Evolutionary conservation across 2,113 vertebrate species (phyloP).

Genomic region (Capreolus pygargus): DNA sequence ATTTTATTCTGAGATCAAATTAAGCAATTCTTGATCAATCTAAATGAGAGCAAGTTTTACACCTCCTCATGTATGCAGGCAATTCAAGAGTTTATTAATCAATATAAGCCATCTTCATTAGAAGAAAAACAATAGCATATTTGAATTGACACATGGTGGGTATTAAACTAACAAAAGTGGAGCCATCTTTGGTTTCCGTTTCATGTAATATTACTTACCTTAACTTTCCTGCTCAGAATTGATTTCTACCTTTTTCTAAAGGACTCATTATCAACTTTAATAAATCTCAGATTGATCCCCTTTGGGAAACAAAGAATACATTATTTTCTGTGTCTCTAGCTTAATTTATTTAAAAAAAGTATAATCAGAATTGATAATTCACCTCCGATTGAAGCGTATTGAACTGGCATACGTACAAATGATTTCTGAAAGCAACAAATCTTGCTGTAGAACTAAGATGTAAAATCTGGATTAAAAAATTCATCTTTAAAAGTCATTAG

Average conservation of each 20-base stretch:
- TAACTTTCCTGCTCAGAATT: conserved; percentile 59
- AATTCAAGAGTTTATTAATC: conserved; percentile 57
- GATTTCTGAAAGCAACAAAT: conserved; percentile 39
- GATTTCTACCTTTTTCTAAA: conserved; percentile 66
- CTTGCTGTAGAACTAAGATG: background rate
- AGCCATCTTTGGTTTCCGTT: conserved; percentile 54
- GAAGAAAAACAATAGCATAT: conserved; percentile 57
- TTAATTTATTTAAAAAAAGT: conserved; percentile 49
- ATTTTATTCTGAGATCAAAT: conserved; percentile 56
- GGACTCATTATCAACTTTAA: conserved; percentile 64
- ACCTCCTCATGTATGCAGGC: conserved; percentile 8
- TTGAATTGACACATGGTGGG: conserved; percentile 46
- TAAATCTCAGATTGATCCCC: conserved; percentile 62
- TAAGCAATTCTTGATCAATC: conserved; percentile 53
- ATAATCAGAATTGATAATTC: conserved; percentile 59
- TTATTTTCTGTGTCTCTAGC: conserved; percentile 51
- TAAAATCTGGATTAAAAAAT: conserved; percentile 48
- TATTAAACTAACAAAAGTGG: conserved; percentile 64
- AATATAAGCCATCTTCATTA: conserved; percentile 55
- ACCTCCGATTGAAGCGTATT: conserved; percentile 31
- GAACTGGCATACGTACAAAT: conserved; percentile 37
- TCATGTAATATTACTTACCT: conserved; percentile 53
- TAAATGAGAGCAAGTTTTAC: conserved; percentile 26
- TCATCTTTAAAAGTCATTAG: background rate
- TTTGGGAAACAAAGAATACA: conserved; percentile 59